phyloP scores from a whole-genome alignment of 1,140 invertebrate species.

The Hycleus phaleratus region DNA sequence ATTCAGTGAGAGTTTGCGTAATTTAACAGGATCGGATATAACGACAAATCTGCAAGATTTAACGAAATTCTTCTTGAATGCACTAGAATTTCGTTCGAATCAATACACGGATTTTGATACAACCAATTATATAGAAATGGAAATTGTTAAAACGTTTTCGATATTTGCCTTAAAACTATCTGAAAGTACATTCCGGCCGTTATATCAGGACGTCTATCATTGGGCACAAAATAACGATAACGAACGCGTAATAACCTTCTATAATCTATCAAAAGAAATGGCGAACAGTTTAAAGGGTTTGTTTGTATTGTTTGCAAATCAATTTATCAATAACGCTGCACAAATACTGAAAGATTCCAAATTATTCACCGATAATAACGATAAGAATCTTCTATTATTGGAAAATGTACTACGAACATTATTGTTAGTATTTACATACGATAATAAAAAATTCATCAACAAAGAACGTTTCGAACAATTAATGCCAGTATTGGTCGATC shows the following conservation, averaged over 20 bases:
- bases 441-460: slow-evolving; percentile 74
- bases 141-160: slow-evolving; percentile 65
- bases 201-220: slow-evolving; percentile 79
- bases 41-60: slow-evolving; percentile 55
- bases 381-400: slow-evolving; percentile 52
- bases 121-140: slow-evolving; percentile 54
- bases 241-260: slow-evolving; percentile 49
- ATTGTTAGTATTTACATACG: slow-evolving; percentile 66
- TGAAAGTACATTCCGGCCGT: slow-evolving; percentile 76
- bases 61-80: slow-evolving; percentile 64
- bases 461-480: slow-evolving; percentile 75
- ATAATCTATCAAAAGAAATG: slow-evolving; percentile 63
- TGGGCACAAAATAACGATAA: slow-evolving; percentile 59
- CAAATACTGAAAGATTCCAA: slow-evolving; percentile 56
- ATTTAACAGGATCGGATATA: slow-evolving; percentile 53
- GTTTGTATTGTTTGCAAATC: slow-evolving; percentile 81
- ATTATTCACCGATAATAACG: slow-evolving; percentile 45
- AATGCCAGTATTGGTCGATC: slow-evolving; percentile 80
- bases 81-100: slow-evolving; percentile 61
- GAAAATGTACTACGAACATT: slow-evolving; percentile 66
- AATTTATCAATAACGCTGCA: slow-evolving; percentile 74
- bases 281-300: slow-evolving; percentile 77
- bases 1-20: slow-evolving; percentile 59
- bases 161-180: slow-evolving; percentile 78
- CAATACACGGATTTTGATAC: slow-evolving; percentile 38